Base-by-base conservation (phyloP, 2,113 vertebrate genomes). In the Peucedramus taeniatus region DNA sequence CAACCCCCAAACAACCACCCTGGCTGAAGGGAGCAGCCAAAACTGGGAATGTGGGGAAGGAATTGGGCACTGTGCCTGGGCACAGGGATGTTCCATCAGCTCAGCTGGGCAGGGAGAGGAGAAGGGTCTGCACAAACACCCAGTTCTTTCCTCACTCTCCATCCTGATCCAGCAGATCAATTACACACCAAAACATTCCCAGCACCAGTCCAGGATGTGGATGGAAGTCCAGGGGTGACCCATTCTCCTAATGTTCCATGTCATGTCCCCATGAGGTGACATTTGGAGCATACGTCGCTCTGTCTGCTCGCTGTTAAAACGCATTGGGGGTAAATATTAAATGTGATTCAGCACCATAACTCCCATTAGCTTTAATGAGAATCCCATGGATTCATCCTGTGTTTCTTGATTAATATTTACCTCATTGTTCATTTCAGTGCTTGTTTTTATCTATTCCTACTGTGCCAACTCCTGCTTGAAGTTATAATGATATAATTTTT, bases 391-490 rank as follows among this genome's bases (percentile, higher is more conserved):
- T 96, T 95, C 90, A 93, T 93, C 88, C 83, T 95, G 93, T 60
- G 86, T 71, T 92, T 95, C 92, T 53, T 92, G 93, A 97, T 96
- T 95, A 95, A 82, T 89, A 97, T 97, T 97, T 95, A 97, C 97
- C 94, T 86, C 97, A 79, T 81, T 95, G 96, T 65, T 81, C 95
- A 94, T 95, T 92, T 93, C 61, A 61, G 72, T 0, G 0, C 90
- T 96, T 53, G 2, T 75, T 96, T 96, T 88, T 95, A 92, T 95
- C 88, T 87, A 28, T 63, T 93, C 95, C 93, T 94, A 97, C 97
- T 97, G 96, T 97, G 97, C 97, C 80, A 94, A 92, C 78, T 95
- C 91, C 91, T 94, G 97, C 96, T 92, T 96, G 95, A 96, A 79
- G 95, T 94, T 96, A 61, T 93, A 97, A 92, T 88, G 93, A 69